Evolutionary conservation across 2,113 vertebrate genomes (phyloP), one percentile per base, ranked within the genome.

Genomic region (Callipepla californica): DNA sequence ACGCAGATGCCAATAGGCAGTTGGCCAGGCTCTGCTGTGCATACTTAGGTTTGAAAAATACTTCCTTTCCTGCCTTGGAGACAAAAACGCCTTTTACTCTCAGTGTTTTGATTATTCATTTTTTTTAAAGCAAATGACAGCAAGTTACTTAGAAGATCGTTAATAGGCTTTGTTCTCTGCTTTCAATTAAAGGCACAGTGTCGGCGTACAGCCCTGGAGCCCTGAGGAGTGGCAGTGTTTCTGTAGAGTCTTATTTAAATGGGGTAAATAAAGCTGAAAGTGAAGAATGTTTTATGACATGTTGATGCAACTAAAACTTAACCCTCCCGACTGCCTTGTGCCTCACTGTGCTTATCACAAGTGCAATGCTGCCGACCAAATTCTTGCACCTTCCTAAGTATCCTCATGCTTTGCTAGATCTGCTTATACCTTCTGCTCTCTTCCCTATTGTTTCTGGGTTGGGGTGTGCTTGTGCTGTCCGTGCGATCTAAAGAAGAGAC

Each of bases 11-110:
- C 87, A 94, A 0, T 58, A 90, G 91, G 89, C 93, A 94, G 53
- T 6, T 48, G 32, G 91, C 92, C 90, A 94, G 91, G 69, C 82
- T 65, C 85, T 92, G 73, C 80, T 94, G 91, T 84, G 92, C 92
- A 88, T 96, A 78, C 82, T 94, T 94, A 61, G 40, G 73, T 93
- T 86, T 93, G 87, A 94, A 94, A 96, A 96, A 91, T 94, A 90
- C 69, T 94, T 95, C 80, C 80, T 45, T 92, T 96, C 80, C 87
- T 92, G 73, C 91, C 92, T 75, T 90, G 53, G 76, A 95, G 84
- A 96, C 90, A 94, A 95, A 94, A 58, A 1, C 14, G 53, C 26
- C 53, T 91, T 92, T 90, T 93, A 88, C 55, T 94, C 30, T 50
- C 87, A 90, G n/a, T 96, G 86, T 53, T 95, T 94, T 89, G 85